Base-by-base conservation (phyloP, 2,888 invertebrate species). In the Dicyrtomina minuta region DNA sequence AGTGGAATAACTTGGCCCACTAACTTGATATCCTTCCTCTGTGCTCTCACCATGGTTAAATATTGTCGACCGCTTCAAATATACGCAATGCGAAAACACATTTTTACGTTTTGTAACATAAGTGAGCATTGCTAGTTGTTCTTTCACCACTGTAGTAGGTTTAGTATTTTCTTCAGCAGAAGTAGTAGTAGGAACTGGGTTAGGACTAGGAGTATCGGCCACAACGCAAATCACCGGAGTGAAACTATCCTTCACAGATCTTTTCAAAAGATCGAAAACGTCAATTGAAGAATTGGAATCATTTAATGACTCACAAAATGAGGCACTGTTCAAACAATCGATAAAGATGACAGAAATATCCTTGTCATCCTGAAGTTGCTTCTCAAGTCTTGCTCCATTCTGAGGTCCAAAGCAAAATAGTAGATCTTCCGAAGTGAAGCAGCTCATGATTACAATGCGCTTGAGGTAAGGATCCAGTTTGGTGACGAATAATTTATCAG, bases 381-480 rank as follows among this genome's bases (percentile, higher is more conserved):
- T 66, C 24, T 75, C 66, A 2, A 77, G 8, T 10, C 55, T 24
- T 13, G 72, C 70, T 22, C 56, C 61, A n/a, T 60, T 55, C 12
- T 68, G 27, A 3, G 71, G 72, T 10, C 72, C 73, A 56, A 75
- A 68, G 39, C 65, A 71, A 5, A 74, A 65, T 15, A 74, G 41
- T 22, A 75, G 60, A 33, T 75, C 69, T 49, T 77, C 75, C 1
- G 72, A 62, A 13, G 61, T 61, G 43, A 59, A 70, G 43, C 77
- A 77, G 2, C 17, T 20, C 4, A 75, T 51, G 5, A 72, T 22
- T 8, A 49, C 53, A 33, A 77, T 22, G 55, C 77, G 60, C 15
- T 71, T 53, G 20, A 77, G 13, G 17, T 72, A 75, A 1, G 49
- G 20, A 33, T 1, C 3, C 33, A n/a, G n/a, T n/a, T n/a, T n/a